Evolutionary conservation across 2,888 invertebrate species (phyloP), one percentile per base, ranked within the genome.

Genomic region (Baronia brevicornis): DNA sequence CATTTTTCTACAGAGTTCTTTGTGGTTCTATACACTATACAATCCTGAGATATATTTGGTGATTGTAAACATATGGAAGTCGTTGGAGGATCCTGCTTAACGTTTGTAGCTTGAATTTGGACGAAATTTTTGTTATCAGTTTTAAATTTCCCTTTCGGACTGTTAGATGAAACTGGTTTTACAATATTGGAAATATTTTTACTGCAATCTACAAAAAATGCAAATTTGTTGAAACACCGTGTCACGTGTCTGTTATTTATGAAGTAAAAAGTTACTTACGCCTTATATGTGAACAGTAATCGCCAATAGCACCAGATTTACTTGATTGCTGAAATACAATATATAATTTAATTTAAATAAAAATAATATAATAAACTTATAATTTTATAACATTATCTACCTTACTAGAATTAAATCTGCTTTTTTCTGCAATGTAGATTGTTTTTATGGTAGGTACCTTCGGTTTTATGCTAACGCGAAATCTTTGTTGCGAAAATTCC

Each of bases 391-490:
- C 5, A 12, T 20, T 13, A 22, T 11, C 28, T 33, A 78, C 82
- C 66, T 71, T 71, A 54, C 57, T 70, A 6, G 59, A 44, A 27
- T 58, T 45, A 43, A 60, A 71, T 11, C 68, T 54, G 30, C 36
- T 68, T 43, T 75, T 77, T 46, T 79, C 74, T 31, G 78, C 71
- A 12, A 73, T 50, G 39, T 65, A 80, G 26, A 82, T 38, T 13
- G 74, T 77, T 58, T 74, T 73, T 21, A 79, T 71, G 6, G 64
- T 54, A 14, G 75, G 74, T 8, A 51, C 41, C 32, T 67, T 66
- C 7, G 70, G 71, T 48, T 75, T 73, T 33, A 80, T 68, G 4
- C 72, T 69, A 7, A 80, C 70, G 1, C n/a, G n/a, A n/a, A 75
- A 44, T 13, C 80, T 64, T 54, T 63, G 65, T 56, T 74, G 71